Base-by-base conservation (phyloP, 2,797 vertebrate genomes). In the Sylvilagus floridanus region DNA sequence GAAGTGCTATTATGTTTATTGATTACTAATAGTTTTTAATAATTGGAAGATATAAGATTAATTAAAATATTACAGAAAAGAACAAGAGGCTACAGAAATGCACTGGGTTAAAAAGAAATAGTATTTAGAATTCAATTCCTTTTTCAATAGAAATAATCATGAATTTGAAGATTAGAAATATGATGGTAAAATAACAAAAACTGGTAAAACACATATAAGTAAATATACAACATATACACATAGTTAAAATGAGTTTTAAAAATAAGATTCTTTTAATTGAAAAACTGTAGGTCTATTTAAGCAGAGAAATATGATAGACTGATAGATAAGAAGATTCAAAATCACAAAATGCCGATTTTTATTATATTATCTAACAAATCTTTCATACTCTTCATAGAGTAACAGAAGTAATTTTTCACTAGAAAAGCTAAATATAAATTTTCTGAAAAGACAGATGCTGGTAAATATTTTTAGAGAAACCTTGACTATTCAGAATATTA, bases 41-140 rank as follows among this genome's bases (percentile, higher is more conserved):
- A 35, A 85, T 68, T 72, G 4, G 19, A 92, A 96, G 87, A 90
- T 78, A 7, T 78, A 87, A 22, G 9, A n/a, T 63, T 79, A 62
- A 72, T 11, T 86, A 24, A 69, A 91, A 81, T n/a, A 71, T 47
- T 52, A 5, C 19, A 88, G 86, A 60, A 32, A 73, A 62, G 19
- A 2, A 47, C 65, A 12, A n/a, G 47, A 84, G 54, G 54, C 28
- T 14, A 75, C 9, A 69, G 9, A 1, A 87, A 87, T 5, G 4
- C 60, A 9, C 19, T 57, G 54, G 54, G 17, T 21, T 57, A 57
- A 16, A 57, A 16, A 57, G 13, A 57, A 57, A 57, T 57, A 47
- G 42, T 47, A 57, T 6, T 57, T 3, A 57, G 19, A 21, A 17
- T 57, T 16, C 17, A 57, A 57, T 57, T 57, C 16, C 54, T 57